These are phyloP conservation scores for Neogale vison DNA, from an alignment of 2,113 vertebrate species.

Conservation along the genomic window DNA sequence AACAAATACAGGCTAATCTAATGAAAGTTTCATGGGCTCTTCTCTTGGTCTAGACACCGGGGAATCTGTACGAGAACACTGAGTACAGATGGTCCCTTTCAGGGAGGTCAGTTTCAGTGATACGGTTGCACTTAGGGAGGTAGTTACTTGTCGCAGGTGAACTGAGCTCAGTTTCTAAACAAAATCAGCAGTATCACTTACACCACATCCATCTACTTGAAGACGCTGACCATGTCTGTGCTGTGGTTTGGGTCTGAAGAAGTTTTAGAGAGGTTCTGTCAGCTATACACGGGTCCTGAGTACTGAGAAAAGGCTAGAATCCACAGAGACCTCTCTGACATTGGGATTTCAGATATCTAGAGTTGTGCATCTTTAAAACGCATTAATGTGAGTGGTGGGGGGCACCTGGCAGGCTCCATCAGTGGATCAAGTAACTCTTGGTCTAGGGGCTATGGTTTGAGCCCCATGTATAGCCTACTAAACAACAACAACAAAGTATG, in stretches of 20 bases:
- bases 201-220: not conserved
- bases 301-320: not conserved
- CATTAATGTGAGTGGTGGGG: too few species aligned
- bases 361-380: not conserved
- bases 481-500: not conserved
- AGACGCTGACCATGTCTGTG: not conserved
- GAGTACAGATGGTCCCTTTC: too few species aligned
- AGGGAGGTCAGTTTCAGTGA: not conserved
- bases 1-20: too few species aligned
- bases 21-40: not conserved
- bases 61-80: not conserved
- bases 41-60: not conserved
- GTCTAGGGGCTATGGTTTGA: not conserved
- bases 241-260: not conserved
- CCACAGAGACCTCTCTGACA: not conserved
- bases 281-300: not conserved
- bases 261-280: not conserved
- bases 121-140: not conserved
- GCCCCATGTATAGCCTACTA: not conserved
- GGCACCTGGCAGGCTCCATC: not conserved
- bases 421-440: not conserved
- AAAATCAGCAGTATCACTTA: not conserved
- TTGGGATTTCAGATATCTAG: not conserved
- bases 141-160: not conserved
- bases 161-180: not conserved